Evolutionary conservation across 2,888 invertebrate species (phyloP), one percentile per base, ranked within the genome.

Genomic region (Augochlorella aurata): DNA sequence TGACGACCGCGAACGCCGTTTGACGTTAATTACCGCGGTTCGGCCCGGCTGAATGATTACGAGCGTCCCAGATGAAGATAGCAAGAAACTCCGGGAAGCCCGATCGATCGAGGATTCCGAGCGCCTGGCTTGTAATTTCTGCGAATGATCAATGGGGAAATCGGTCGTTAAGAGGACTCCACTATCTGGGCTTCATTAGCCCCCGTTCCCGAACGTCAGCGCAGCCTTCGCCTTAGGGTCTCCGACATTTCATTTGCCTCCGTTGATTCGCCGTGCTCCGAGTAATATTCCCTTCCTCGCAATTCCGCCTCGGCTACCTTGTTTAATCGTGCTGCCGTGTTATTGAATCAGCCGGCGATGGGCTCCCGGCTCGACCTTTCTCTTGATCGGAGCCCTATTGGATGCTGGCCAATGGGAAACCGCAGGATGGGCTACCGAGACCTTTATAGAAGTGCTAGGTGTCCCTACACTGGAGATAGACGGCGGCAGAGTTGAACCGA

Each of bases 141-240:
- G 29, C 76, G 71, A 72, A 75, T 68, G 82, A 82, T 82, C 81
- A 81, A 81, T 81, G 65, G 50, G 50, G 58, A 63, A 69, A 69
- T 81, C 81, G 81, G 65, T 50, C 71, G 79, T 71, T 71, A 54
- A 54, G 54, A 73, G 54, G 44, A 14, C 45, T 61, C 54, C 58
- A 10, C 65, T 81, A 81, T 81, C 74, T 58, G 65, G 65, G 81
- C 72, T 81, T 81, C 81, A 70, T 81, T 81, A 81, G 54, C 81
- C 8, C 14, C 44, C 14, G 63, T 44, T 63, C 29, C 16, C 18
- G 38, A 63, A 29, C 63, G 18, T 38, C 38, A 10, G 63, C 10
- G 18, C 38, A 18, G 63, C 10, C 38, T 18, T 38, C 18, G 38
- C 29, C 38, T 63, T 38, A n/a, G 38, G 63, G n/a, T 63, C 38